Evolutionary conservation across 2,797 vertebrate species (phyloP).

Genomic region (Hippopotamyrus pictus): DNA sequence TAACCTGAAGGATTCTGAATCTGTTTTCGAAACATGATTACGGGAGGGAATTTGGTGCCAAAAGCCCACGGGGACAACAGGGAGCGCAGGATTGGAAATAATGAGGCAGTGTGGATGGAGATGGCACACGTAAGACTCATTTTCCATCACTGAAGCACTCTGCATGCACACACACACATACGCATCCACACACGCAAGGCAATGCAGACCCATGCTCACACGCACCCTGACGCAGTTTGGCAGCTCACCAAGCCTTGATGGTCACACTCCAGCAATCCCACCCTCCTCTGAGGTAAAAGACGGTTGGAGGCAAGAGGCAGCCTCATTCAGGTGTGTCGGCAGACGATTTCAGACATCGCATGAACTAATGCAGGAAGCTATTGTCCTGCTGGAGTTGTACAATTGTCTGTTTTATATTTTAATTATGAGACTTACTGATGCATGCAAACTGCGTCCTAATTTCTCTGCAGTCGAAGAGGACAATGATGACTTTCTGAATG

Average conservation of each 20-base stretch:
- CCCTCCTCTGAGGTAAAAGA: not conserved
- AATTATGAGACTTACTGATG: not conserved
- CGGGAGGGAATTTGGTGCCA: not conserved
- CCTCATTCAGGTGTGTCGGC: not conserved
- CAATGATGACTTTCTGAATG: not conserved
- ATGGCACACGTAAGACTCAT: not conserved
- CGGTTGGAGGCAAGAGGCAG: not conserved
- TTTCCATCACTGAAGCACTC: not conserved
- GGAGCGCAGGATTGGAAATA: not conserved
- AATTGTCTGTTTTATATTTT: not conserved
- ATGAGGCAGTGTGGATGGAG: not conserved
- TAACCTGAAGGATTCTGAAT: not conserved
- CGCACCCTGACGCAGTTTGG: not conserved
- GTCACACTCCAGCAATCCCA: not conserved
- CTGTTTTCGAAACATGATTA: not conserved
- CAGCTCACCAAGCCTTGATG: not conserved
- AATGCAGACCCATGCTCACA: not conserved
- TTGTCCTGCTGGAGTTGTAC: constrained; percentile 1
- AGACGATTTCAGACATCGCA: not conserved
- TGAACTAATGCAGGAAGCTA: not conserved
- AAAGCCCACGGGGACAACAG: not conserved
- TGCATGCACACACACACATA: not conserved
- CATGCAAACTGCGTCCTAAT: not conserved
- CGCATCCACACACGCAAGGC: not conserved
- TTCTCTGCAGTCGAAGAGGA: not conserved